Percentiles rank a stretch among this genome's conserved stretches.
phyloP scores from a whole-genome alignment of 2,888 invertebrate genomes.

The Spilosoma lubricipeda region DNA sequence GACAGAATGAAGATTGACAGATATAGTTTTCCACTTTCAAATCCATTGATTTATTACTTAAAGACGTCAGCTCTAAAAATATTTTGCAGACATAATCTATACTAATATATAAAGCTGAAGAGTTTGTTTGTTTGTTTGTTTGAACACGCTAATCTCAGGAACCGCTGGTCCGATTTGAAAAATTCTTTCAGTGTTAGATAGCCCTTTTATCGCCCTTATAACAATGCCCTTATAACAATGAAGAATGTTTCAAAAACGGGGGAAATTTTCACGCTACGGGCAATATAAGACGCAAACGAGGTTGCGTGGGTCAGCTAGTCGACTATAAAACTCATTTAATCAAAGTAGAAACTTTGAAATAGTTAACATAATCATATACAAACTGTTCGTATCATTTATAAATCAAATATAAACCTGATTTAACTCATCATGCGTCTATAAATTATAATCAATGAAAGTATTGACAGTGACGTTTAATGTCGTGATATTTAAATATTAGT shows the following conservation, averaged over 20 bases:
- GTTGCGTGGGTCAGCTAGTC: too few species aligned
- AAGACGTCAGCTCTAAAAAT: not conserved
- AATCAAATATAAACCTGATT: not conserved
- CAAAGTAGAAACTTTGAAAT: not conserved
- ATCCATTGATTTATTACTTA: not conserved
- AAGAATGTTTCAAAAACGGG: too few species aligned
- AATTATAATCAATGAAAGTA: slow-evolving; percentile 14
- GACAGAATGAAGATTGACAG: not conserved
- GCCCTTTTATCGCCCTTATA: too few species aligned
- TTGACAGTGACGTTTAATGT: not conserved
- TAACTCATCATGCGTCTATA: slow-evolving; percentile 1
- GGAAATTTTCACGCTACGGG: too few species aligned
- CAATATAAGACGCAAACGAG: too few species aligned
- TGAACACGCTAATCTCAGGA: too few species aligned
- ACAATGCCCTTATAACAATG: too few species aligned
- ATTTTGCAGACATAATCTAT: not conserved
- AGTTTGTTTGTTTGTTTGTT: too few species aligned
- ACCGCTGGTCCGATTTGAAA: too few species aligned
- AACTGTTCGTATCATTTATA: not conserved
- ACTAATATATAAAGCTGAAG: too few species aligned
- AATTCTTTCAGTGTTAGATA: too few species aligned
- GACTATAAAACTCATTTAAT: not conserved
- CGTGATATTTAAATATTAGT: slow-evolving; percentile 4
- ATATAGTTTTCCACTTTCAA: not conserved
- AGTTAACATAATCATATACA: slow-evolving; percentile 1